Conservation (phyloP, 2,797 vertebrate genomes). For the Pseudochaenichthys georgianus region DNA sequence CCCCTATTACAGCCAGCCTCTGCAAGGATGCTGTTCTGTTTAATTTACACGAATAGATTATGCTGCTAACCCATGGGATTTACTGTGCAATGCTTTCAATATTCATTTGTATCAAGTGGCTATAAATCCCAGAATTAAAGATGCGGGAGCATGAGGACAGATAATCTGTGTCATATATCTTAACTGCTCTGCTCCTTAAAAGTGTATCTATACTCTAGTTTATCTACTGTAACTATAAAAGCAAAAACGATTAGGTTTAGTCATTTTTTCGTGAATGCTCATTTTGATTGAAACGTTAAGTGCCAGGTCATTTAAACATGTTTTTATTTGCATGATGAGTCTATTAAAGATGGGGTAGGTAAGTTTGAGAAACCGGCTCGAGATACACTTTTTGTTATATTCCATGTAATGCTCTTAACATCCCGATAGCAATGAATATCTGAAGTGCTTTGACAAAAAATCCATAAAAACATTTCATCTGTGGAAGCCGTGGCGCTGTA, state of each 20-base stretch:
- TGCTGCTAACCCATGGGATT: too few relatives aligned
- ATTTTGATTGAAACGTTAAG: not conserved
- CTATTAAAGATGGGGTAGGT: too few relatives aligned
- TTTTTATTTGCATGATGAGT: too few relatives aligned
- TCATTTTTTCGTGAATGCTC: not conserved
- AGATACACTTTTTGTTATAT: too few relatives aligned
- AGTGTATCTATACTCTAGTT: not conserved
- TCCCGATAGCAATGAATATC: too few relatives aligned
- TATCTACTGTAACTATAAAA: not conserved
- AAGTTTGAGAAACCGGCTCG: too few relatives aligned
- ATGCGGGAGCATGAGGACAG: not conserved
- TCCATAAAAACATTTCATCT: too few relatives aligned
- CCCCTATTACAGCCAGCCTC: constrained; percentile 11
- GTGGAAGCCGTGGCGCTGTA: too few relatives aligned
- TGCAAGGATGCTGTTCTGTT: constrained; percentile 14
- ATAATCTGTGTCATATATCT: not conserved
- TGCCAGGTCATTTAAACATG: too few relatives aligned
- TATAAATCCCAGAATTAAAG: not conserved
- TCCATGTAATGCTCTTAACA: too few relatives aligned
- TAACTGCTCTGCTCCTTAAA: not conserved
- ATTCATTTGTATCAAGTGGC: not conserved
- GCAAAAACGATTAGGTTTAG: not conserved
- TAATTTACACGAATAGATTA: not conserved
- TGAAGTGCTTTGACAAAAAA: too few relatives aligned
- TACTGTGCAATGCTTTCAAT: not conserved